A percentile compares a stretch with the other conserved stretches of the same genome.
These are phyloP conservation scores for Chaenocephalus aceratus DNA, from an alignment of 2,113 vertebrate genomes.

Conservation along the genomic window DNA sequence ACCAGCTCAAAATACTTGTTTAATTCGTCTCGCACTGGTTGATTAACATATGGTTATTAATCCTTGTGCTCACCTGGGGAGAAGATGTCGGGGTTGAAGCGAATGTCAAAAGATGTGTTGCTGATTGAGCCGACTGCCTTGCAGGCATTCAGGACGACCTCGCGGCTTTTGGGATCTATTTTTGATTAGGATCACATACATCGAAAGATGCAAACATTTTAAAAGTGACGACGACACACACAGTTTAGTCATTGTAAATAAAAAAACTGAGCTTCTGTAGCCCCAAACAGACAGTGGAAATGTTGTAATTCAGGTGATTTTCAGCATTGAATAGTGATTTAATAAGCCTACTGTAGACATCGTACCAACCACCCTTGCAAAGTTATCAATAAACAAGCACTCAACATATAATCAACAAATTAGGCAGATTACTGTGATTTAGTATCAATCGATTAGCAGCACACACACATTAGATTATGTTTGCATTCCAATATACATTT, in stretches of 20 bases:
- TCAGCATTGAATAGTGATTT: not conserved
- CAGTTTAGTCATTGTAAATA: no score
- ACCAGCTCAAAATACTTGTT: not conserved
- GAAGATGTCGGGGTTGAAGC: conserved; percentile 99
- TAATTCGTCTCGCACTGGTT: no score
- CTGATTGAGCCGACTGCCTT: conserved; percentile 96
- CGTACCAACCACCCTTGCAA: conserved; percentile 16
- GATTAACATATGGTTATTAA: not conserved
- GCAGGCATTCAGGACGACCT: conserved; percentile 96
- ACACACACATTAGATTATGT: conserved; percentile 23
- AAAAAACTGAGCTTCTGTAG: not conserved
- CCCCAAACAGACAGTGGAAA: no score
- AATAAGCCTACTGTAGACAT: conserved; percentile 4
- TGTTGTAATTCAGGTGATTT: not conserved
- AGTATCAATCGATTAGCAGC: not conserved
- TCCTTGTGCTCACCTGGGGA: conserved; percentile 88
- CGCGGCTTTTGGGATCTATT: conserved; percentile 93
- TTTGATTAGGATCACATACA: conserved; percentile 9
- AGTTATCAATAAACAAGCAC: not conserved
- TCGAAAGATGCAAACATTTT: not conserved
- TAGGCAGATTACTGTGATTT: conserved; percentile 25
- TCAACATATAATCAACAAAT: conserved; percentile 1
- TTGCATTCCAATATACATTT: conserved; percentile 14
- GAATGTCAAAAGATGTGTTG: conserved; percentile 94
- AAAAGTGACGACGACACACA: not conserved